Conservation (phyloP, 2,888 invertebrate species). For the Gymnoscelis rufifasciata region DNA sequence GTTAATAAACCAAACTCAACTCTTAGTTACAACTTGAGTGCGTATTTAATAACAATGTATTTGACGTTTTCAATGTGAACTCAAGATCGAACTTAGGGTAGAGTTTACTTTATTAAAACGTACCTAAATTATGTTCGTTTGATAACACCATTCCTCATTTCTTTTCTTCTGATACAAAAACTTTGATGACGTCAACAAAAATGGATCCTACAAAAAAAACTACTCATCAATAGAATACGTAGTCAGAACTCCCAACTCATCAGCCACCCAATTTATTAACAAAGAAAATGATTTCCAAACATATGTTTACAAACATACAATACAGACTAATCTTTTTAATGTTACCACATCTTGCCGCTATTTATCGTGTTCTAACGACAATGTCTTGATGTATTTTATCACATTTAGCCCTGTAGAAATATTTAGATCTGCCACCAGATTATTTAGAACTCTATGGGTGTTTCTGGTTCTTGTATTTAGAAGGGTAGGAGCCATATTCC, state of each 20-base stretch:
- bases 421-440: constrained; percentile 54
- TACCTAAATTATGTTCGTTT: no score
- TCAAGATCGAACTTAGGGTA: no score
- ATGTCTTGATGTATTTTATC: constrained; percentile 76
- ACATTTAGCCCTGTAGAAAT: constrained; percentile 71
- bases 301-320: constrained; percentile 42
- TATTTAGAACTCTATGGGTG: constrained; percentile 38
- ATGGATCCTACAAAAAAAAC: no score
- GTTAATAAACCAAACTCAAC: no score
- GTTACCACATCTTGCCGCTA: constrained; percentile 59
- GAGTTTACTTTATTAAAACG: no score
- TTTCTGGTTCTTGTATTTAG: constrained; percentile 21
- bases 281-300: constrained; percentile 40
- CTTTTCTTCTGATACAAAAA: no score
- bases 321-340: constrained; percentile 55
- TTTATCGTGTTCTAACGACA: constrained; percentile 74
- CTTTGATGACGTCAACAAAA: no score
- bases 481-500: constrained; percentile 6
- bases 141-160: no score
- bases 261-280: constrained; percentile 34
- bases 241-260: constrained; percentile 21
- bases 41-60: no score
- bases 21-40: no score
- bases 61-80: no score
- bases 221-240: constrained; percentile 6